Evolutionary conservation across 2,113 vertebrate genomes (phyloP), one percentile per base, ranked within the genome.

Genomic region (Hypocryptadius cinnamomeus): DNA sequence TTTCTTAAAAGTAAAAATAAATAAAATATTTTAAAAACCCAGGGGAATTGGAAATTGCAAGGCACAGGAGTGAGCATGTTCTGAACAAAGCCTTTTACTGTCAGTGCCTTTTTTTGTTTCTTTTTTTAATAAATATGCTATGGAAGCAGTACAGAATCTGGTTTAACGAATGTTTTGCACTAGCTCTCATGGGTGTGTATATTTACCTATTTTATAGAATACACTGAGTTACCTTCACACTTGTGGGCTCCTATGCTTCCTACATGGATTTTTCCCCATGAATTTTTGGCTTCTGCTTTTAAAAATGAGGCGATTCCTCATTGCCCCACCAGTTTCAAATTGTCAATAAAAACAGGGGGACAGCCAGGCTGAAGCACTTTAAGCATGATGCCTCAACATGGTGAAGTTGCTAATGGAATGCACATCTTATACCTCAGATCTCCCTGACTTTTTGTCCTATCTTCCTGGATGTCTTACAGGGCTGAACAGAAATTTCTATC

Each of bases 381-480:
- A 35, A 68, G 31, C 19, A 53, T 0, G 0, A 33, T 19, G n/a
- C 24, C 51, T 70, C 30, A 22, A 24, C 15, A 11, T 15, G 15
- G 47, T 11, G 13, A 73, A 39, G 24, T 1, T 85, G 27, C 59
- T 42, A 31, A 42, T 8, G 51, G 50, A 64, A 80, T 39, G 25
- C 48, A 13, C 2, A 14, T 31, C 45, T 47, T 56, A 2, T 1
- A 80, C 54, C 30, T 56, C 53, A 30, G 68, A 14, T 13, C 37
- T 31, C 45, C 65, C 74, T 33, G 72, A 66, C 35, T 31, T 78
- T 84, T 19, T 50, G 56, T 50, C 12, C 5, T 13, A 9, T 19
- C 45, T 88, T 65, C 22, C 33, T 54, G 66, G 3, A 33, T 7
- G 10, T 10, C 35, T 72, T 20, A n/a, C 0, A 17, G 15, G 3